Evolutionary conservation across 1,140 invertebrate genomes (phyloP), one percentile per base, ranked within the genome.

Genomic region (Phymastichus coffea): DNA sequence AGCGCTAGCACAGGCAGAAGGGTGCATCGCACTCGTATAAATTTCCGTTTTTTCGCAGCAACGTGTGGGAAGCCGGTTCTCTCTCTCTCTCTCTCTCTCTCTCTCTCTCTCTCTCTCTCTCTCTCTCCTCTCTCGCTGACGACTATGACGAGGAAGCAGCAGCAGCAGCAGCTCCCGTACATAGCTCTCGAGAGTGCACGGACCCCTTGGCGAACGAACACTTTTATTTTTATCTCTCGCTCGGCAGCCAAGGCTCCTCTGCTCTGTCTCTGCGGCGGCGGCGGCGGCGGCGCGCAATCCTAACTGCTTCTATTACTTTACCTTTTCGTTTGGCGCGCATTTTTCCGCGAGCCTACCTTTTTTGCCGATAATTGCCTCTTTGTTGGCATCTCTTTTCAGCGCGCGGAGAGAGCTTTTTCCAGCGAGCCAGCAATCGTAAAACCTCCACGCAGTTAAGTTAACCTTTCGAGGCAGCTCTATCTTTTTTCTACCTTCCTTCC

Each of bases 271-370:
- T 48, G 44, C 40, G 46, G n/a, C n/a, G n/a, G n/a, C n/a, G n/a
- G n/a, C n/a, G n/a, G n/a, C n/a, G n/a, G n/a, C n/a, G n/a, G n/a
- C n/a, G n/a, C n/a, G n/a, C n/a, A n/a, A n/a, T n/a, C 28, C 48
- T 17, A 43, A 26, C 58, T 49, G 30, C 54, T 33, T 38, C 35
- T 43, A 61, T 65, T 68, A 46, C 64, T 57, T 65, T 66, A 65
- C 60, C 56, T 57, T 66, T 38, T 52, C 37, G 37, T 61, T 64
- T 61, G n/a, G 48, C 54, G 43, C 23, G 30, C 6, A 57, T 63
- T 25, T 46, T 22, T 33, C 52, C n/a, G 19, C 8, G 19, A 33
- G 26, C 10, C 30, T 28, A 10, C 41, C 30, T 56, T 58, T 49
- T 58, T 58, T 58, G 26, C 35, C 28, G 44, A 58, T 58, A 58